Base-by-base conservation (phyloP, 2,888 invertebrate species). In the Chrysomela aeneicollis region DNA sequence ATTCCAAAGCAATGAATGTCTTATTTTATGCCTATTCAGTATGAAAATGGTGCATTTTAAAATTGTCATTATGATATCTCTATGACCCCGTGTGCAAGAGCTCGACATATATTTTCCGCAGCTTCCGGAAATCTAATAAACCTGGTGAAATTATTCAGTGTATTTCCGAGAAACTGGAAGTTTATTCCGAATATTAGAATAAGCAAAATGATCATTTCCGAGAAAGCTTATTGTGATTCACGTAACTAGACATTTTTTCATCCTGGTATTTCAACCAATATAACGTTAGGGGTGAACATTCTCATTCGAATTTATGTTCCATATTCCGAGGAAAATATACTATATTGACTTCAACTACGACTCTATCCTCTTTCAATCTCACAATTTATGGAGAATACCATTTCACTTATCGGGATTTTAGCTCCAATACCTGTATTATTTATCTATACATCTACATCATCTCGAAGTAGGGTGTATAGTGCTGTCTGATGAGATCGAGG, bases 111-210 rank as follows among this genome's bases (percentile, higher is more conserved):
- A 42, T 42, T 42, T 15, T 42, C 42, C 42, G n/a, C 42, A 15
- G 42, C n/a, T 42, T 15, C 42, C 42, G 42, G 15, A 42, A 42
- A 42, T 42, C 42, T 42, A 42, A 42, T 42, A 42, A 42, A 42
- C 35, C 42, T 42, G 42, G 1, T 42, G 1, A 42, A 42, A 42
- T 42, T 42, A 42, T 42, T 42, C 42, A 42, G 10, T 42, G 42
- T 15, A 15, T 42, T 42, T 42, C 42, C 42, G 15, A 42, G 42
- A 6, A 42, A 42, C 42, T 42, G 42, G 10, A 10, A 42, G 42
- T 42, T 42, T 12, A 42, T 42, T 42, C n/a, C 42, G 15, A 4
- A 15, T 42, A 42, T 42, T 15, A 15, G 42, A 42, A 15, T 15
- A 42, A 15, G 42, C 42, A 35, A 35, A 35, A 35, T 35, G 42